phyloP scores from a whole-genome alignment of 2,888 invertebrate species.

The Stictocephala bisonia region DNA sequence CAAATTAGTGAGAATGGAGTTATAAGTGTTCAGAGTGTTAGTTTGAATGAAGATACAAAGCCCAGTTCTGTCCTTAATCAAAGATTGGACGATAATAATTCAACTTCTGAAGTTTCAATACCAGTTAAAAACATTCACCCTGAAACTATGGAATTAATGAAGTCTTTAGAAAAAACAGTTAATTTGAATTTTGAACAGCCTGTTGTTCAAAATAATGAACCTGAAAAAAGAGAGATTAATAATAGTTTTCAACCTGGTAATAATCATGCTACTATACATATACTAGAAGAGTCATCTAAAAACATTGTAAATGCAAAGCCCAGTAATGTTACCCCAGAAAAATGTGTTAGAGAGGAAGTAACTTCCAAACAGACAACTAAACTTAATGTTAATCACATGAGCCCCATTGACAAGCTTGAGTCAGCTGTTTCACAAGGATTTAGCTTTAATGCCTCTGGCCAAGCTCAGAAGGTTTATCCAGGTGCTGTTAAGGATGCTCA shows the following conservation, averaged over 20 bases:
- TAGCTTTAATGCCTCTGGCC: not conserved
- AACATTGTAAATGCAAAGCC: no score
- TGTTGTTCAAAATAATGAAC: not conserved
- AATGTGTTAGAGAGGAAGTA: no score
- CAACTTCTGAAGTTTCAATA: not conserved
- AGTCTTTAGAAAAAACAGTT: not conserved
- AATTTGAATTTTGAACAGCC: not conserved
- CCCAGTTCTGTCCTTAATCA: not conserved
- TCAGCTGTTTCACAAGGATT: no score
- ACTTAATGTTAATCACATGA: no score
- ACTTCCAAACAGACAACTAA: no score
- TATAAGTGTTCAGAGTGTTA: constrained; percentile 67
- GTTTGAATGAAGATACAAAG: not conserved
- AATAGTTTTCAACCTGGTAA: not conserved
- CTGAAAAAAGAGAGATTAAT: not conserved
- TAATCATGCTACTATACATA: constrained; percentile 1
- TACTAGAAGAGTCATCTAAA: no score
- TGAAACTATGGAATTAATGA: constrained; percentile 4
- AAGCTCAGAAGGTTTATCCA: constrained; percentile 30
- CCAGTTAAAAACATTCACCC: constrained; percentile 2
- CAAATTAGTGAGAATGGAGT: constrained; percentile 75
- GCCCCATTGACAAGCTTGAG: no score
- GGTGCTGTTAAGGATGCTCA: constrained; percentile 14
- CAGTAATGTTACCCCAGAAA: no score
- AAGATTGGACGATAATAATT: not conserved